Evolutionary conservation across 2,888 invertebrate genomes (phyloP), one percentile per base, ranked within the genome.

Genomic region (Glomeris marginata): DNA sequence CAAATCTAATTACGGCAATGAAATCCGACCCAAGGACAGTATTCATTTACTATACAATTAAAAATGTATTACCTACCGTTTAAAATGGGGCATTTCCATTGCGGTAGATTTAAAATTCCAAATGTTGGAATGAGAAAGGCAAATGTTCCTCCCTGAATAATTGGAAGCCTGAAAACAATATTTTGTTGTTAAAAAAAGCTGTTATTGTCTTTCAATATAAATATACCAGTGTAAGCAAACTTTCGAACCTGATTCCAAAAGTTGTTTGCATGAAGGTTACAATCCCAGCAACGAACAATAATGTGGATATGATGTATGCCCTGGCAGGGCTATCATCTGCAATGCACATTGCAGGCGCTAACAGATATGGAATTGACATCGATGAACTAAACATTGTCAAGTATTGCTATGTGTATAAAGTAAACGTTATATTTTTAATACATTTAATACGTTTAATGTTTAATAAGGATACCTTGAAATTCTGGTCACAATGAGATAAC

Each of bases 221-320:
- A 38, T 5, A 38, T 16, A 38, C 38, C n/a, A n/a, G n/a, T n/a
- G n/a, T 38, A 38, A 38, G 8, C 2, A 5, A 16, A 38, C 8
- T 38, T 5, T n/a, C 16, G 21, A 41, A 50, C 70, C 74, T 77
- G 58, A 82, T 81, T 2, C 84, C 84, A 64, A 83, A 74, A 0
- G 81, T 81, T 1, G 76, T 70, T 64, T 84, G 84, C 10, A 82
- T 61, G 63, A 78, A 76, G 0, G 84, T 84, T 37, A 84, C 77
- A 2, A 84, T 67, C n/a, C 83, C 80, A 34, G 84, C 83, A 34
- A 84, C 80, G 61, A 84, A 82, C 55, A 84, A 80, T 78, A 84
- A 83, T 1, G 84, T 84, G 1, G 81, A 82, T 54, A 84, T 81
- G 50, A 84, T 80, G 60, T 81, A 75, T 54, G 82, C 81, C 41